A percentile compares a stretch with the other conserved stretches of the same genome.
These are phyloP conservation scores for Adela reaumurella DNA, from an alignment of 2,888 invertebrate species.

Conservation along the genomic window DNA sequence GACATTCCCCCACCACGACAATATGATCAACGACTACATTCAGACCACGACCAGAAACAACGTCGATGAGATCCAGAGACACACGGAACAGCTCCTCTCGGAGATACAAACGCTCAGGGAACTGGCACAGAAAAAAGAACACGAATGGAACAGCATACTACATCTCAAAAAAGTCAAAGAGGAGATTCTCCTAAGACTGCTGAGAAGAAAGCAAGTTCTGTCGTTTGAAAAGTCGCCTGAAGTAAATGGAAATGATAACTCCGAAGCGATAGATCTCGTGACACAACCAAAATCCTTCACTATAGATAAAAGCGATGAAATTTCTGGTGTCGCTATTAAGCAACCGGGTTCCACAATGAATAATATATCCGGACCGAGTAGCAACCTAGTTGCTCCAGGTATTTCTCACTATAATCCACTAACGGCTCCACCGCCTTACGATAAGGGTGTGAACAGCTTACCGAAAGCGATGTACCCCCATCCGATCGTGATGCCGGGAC, in stretches of 20 bases:
- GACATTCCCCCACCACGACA: slow-evolving; percentile 54
- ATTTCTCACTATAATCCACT: slow-evolving; percentile 34
- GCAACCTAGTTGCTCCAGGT: too few species aligned
- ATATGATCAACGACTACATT: slow-evolving; percentile 61
- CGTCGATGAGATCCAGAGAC: slow-evolving; percentile 58
- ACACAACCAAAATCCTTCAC: slow-evolving; percentile 42
- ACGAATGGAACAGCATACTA: slow-evolving; percentile 81
- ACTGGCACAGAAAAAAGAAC: slow-evolving; percentile 75
- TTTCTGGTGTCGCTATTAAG: slow-evolving; percentile 40
- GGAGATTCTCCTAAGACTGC: slow-evolving; percentile 69
- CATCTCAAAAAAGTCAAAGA: slow-evolving; percentile 82
- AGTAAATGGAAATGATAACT: slow-evolving; percentile 29
- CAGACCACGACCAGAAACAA: slow-evolving; percentile 60
- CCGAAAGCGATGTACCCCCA: slow-evolving; percentile 42
- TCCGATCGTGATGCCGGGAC: slow-evolving; percentile 39
- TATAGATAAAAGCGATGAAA: slow-evolving; percentile 48
- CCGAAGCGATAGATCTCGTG: slow-evolving; percentile 41
- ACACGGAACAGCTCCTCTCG: slow-evolving; percentile 61
- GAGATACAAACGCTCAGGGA: slow-evolving; percentile 71
- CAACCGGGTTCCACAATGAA: slow-evolving; percentile 30
- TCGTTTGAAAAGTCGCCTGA: slow-evolving; percentile 42
- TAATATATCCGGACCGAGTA: too few species aligned
- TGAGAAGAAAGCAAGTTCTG: slow-evolving; percentile 65
- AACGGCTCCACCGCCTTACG: slow-evolving; percentile 42
- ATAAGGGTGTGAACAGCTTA: slow-evolving; percentile 42